Percentiles rank a stretch among this genome's conserved stretches.
Conservation (phyloP, 2,113 vertebrate genomes). For the Aldabrachelys gigantea region DNA sequence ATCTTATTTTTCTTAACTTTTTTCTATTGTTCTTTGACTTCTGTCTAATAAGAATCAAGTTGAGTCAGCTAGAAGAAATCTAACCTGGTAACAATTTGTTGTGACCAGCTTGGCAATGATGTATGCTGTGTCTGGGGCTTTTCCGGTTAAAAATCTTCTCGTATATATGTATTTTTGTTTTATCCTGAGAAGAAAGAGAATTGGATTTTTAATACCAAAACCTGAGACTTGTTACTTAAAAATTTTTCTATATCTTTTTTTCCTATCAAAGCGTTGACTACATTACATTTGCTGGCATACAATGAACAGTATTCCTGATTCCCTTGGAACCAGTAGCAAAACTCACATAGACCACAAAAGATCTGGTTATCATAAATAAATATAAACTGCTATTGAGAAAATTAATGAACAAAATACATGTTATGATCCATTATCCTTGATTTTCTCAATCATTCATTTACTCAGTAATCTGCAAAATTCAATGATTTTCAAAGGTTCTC, state of each 20-base stretch:
- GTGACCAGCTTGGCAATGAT: not conserved
- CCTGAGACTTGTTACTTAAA: not conserved
- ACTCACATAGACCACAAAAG: not conserved
- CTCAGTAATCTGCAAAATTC: not conserved
- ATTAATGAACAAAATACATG: not conserved
- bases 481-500: not conserved
- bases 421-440: not conserved
- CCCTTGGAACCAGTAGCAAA: not conserved
- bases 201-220: not conserved
- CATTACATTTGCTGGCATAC: not conserved
- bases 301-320: not conserved
- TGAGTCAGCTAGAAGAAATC: not conserved
- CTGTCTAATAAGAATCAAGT: not conserved
- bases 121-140: not conserved
- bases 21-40: conserved; percentile 31
- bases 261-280: not conserved
- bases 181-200: not conserved
- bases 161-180: not conserved
- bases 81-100: not conserved
- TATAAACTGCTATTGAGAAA: conserved; percentile 16
- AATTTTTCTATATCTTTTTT: not conserved
- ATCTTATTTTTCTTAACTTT: not conserved
- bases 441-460: not conserved
- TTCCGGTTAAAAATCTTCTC: not conserved
- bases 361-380: conserved; percentile 15